Conservation (phyloP, 2,888 invertebrate species). For the Frankliniella intonsa region DNA sequence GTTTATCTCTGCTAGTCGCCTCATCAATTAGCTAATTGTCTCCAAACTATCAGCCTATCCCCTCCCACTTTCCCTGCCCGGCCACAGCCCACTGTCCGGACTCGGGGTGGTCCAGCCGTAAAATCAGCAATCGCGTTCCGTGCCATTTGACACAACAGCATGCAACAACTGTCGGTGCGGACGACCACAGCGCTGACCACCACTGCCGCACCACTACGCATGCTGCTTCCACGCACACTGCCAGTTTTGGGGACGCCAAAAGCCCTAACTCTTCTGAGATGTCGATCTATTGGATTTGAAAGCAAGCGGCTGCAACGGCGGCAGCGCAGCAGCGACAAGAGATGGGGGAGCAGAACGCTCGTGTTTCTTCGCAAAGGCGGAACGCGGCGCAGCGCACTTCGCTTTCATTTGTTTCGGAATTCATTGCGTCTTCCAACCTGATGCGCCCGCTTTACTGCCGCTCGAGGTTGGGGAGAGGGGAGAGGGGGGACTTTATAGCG, state of each 20-base stretch:
- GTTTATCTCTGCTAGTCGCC: no score
- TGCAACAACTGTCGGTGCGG: background rate
- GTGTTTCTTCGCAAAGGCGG: background rate
- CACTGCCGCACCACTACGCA: background rate
- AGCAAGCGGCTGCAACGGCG: no score
- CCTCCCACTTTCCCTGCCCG: no score
- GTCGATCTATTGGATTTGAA: no score
- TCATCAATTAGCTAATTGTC: background rate
- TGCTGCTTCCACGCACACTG: no score
- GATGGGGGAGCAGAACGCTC: no score
- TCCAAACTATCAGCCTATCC: background rate
- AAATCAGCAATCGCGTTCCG: background rate
- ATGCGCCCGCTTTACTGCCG: background rate
- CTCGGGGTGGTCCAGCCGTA: no score
- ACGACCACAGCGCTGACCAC: background rate
- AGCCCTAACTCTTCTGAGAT: no score
- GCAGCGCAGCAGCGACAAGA: no score
- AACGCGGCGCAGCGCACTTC: background rate
- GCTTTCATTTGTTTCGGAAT: background rate
- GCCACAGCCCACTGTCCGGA: no score
- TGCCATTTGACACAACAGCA: background rate
- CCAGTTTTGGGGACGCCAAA: no score
- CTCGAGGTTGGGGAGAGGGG: background rate
- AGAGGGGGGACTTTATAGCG: no score
- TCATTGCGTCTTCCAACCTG: conserved; percentile 18